These are phyloP conservation scores for Calameuta filiformis DNA, from an alignment of 2,888 invertebrate species.

Conservation along the genomic window DNA sequence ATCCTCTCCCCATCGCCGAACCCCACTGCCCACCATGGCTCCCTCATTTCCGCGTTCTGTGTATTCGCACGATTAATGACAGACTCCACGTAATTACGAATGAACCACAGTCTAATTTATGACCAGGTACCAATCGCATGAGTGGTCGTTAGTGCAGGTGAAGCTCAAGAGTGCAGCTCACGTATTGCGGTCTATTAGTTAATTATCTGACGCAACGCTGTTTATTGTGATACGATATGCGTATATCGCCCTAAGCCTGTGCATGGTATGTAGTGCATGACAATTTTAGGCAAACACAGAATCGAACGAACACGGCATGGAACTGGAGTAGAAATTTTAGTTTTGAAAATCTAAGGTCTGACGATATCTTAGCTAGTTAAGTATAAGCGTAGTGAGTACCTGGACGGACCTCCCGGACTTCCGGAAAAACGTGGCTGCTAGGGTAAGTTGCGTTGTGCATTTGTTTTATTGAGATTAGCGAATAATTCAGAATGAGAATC, in stretches of 20 bases:
- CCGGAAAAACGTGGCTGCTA: neutral
- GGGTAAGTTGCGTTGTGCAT: neutral
- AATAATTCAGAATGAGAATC: neutral
- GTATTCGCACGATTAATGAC: conserved; percentile 8
- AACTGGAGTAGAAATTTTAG: neutral
- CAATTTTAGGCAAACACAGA: conserved; percentile 7
- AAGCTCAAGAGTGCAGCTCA: conserved; percentile 22
- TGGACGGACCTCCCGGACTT: neutral
- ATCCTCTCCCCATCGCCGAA: neutral
- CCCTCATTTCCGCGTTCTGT: neutral
- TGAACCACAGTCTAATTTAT: conserved; percentile 36
- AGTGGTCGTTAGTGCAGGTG: conserved; percentile 17
- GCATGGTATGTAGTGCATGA: conserved; percentile 16
- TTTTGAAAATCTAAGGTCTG: neutral
- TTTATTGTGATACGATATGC: conserved; percentile 37
- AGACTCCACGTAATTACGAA: conserved; percentile 33
- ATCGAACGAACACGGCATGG: neutral
- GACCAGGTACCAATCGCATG: conserved; percentile 27
- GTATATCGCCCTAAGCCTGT: neutral
- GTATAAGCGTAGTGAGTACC: too few species aligned
- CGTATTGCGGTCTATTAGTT: conserved; percentile 42
- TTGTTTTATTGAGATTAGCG: neutral
- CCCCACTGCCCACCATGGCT: neutral
- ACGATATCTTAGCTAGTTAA: neutral
- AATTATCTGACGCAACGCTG: conserved; percentile 42